These are phyloP conservation scores for Styela clava DNA, from an alignment of 23 tunicate species.

Conservation along the genomic window DNA sequence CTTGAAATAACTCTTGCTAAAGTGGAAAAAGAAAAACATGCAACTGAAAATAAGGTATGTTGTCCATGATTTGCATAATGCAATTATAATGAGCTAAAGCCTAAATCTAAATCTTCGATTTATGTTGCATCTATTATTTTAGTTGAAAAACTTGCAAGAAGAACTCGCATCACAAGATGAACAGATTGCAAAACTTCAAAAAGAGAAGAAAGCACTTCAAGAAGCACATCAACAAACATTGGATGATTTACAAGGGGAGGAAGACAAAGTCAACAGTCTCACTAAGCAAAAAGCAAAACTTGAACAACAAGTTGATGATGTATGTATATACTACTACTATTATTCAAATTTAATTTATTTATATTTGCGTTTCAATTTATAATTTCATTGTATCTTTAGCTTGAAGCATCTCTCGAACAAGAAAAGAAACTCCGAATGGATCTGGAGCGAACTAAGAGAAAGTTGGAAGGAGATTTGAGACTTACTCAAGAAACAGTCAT, in stretches of 20 bases:
- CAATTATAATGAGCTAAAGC: no score
- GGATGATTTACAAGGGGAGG: conserved; percentile 95
- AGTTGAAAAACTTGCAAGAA: conserved; percentile 91
- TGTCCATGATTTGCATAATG: no score
- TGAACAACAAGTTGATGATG: conserved; percentile 98
- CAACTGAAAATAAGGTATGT: conserved; percentile 47
- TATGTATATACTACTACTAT: conserved; percentile 23
- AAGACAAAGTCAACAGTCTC: conserved; percentile 93
- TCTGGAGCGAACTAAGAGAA: conserved; percentile 81
- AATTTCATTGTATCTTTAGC: conserved; percentile 13
- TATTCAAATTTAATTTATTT: neutral
- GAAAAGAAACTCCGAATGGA: conserved; percentile 94
- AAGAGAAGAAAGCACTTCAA: conserved; percentile 94
- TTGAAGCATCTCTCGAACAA: conserved; percentile 93
- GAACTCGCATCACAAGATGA: conserved; percentile 93
- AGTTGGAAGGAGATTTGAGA: conserved; percentile 90
- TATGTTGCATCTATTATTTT: no score
- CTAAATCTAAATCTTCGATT: no score
- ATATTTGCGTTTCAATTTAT: neutral
- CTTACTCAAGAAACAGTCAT: conserved; percentile 83
- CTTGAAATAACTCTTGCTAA: conserved; percentile 78
- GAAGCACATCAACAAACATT: conserved; percentile 97
- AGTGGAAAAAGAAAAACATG: conserved; percentile 96
- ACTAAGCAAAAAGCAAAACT: conserved; percentile 88
- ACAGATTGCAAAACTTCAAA: conserved; percentile 86